These are phyloP conservation scores for Nyctibius grandis DNA, from an alignment of 2,797 vertebrate species.

Conservation along the genomic window DNA sequence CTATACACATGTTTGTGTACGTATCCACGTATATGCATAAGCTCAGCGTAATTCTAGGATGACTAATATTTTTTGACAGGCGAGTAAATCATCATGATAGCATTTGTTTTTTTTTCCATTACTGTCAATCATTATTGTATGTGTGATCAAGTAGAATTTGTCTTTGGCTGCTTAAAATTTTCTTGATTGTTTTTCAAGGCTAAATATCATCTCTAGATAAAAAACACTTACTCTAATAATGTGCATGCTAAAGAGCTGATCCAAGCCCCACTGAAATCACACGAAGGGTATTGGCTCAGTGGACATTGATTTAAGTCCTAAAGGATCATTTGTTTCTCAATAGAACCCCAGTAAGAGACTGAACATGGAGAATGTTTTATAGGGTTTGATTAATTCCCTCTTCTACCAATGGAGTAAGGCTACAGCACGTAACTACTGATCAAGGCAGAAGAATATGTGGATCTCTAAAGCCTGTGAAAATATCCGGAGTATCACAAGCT, in stretches of 20 bases:
- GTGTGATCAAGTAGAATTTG: conserved; percentile 45
- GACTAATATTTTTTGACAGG: conserved; percentile 48
- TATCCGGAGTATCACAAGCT: neutral
- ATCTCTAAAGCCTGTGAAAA: neutral
- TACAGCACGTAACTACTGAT: neutral
- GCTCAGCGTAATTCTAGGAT: neutral
- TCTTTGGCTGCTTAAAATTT: conserved; percentile 43
- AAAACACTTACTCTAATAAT: neutral
- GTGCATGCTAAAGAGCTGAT: neutral
- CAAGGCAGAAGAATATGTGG: neutral
- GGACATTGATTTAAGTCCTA: conserved; percentile 32
- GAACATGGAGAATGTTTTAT: neutral
- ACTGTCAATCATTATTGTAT: conserved; percentile 47
- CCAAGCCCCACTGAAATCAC: neutral
- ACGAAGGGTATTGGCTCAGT: neutral
- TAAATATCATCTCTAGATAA: conserved; percentile 37
- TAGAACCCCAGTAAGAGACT: conserved; percentile 5
- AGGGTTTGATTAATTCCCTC: conserved; percentile 14
- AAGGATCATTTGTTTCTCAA: conserved; percentile 36
- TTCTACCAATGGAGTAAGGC: neutral
- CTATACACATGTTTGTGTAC: neutral
- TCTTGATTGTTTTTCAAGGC: conserved; percentile 20
- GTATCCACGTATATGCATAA: neutral
- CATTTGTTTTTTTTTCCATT: conserved; percentile 54
- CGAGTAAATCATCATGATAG: conserved; percentile 39